Conservation (phyloP, 2,888 invertebrate genomes). For the Mimas tiliae region DNA sequence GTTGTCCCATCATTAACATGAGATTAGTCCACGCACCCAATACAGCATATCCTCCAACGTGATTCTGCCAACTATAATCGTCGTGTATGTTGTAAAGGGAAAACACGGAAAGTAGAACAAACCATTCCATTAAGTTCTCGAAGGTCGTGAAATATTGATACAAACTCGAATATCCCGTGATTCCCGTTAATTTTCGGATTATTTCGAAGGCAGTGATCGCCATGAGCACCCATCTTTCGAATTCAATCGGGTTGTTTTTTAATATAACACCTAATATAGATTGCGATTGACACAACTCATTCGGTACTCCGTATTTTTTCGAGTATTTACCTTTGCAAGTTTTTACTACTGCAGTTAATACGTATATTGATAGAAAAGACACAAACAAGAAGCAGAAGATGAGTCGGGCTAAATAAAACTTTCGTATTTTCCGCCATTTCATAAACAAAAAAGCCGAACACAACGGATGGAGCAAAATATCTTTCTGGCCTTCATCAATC, state of each 20-base stretch:
- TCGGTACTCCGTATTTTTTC: constrained; percentile 83
- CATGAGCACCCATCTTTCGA: constrained; percentile 91
- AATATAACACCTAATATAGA: constrained; percentile 90
- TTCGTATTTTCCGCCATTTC: constrained; percentile 95
- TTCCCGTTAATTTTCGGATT: constrained; percentile 90
- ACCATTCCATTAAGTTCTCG: constrained; percentile 95
- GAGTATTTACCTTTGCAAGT: constrained; percentile 84
- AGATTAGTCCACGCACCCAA: constrained; percentile 94
- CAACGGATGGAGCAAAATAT: constrained; percentile 92
- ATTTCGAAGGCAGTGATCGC: constrained; percentile 91
- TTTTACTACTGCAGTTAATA: constrained; percentile 90
- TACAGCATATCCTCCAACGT: constrained; percentile 93
- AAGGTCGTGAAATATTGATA: constrained; percentile 92
- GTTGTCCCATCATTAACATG: constrained; percentile 94
- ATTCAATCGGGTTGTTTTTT: constrained; percentile 90
- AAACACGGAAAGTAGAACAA: constrained; percentile 92
- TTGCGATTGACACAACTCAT: constrained; percentile 89
- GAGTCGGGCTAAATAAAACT: constrained; percentile 92
- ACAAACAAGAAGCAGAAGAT: constrained; percentile 93
- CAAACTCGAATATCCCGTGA: constrained; percentile 91
- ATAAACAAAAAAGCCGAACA: constrained; percentile 94
- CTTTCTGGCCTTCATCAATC: constrained; percentile 95
- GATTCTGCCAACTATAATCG: constrained; percentile 93
- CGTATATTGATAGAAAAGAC: constrained; percentile 91
- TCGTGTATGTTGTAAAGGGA: constrained; percentile 91